Evolutionary conservation across 2,113 vertebrate species (phyloP).

Genomic region (Phoenicopterus ruber): DNA sequence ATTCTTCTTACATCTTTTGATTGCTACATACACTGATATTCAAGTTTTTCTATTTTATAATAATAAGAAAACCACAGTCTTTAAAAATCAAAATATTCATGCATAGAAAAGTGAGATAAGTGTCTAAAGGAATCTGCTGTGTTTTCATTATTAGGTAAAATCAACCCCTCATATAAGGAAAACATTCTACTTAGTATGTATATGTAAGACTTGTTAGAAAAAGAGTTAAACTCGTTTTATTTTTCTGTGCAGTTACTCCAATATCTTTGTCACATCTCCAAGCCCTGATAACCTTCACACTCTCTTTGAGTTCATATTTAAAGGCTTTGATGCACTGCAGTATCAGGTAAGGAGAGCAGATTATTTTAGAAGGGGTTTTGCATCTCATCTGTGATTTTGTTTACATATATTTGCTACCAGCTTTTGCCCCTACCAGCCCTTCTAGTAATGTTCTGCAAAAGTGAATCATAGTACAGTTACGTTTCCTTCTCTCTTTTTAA

Average conservation of each 20-base stretch:
- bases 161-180: background rate
- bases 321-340: slow-evolving; percentile 93
- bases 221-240: background rate
- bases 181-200: background rate
- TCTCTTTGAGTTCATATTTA: slow-evolving; percentile 97
- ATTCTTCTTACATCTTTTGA: background rate
- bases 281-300: slow-evolving; percentile 98
- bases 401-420: background rate
- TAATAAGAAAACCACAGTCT: background rate
- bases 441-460: background rate
- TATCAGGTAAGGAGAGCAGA: slow-evolving; percentile 77
- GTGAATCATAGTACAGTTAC: background rate
- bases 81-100: background rate
- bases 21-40: background rate
- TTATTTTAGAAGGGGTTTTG: accelerated
- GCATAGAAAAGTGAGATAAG: background rate
- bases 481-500: background rate
- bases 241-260: slow-evolving; percentile 85
- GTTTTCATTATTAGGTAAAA: background rate
- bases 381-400: background rate
- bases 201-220: background rate
- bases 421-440: background rate
- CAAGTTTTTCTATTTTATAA: background rate
- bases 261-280: slow-evolving; percentile 96
- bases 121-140: background rate